Evolutionary conservation across 2,888 invertebrate genomes (phyloP), one percentile per base, ranked within the genome.

Genomic region (Frankliniella fusca): DNA sequence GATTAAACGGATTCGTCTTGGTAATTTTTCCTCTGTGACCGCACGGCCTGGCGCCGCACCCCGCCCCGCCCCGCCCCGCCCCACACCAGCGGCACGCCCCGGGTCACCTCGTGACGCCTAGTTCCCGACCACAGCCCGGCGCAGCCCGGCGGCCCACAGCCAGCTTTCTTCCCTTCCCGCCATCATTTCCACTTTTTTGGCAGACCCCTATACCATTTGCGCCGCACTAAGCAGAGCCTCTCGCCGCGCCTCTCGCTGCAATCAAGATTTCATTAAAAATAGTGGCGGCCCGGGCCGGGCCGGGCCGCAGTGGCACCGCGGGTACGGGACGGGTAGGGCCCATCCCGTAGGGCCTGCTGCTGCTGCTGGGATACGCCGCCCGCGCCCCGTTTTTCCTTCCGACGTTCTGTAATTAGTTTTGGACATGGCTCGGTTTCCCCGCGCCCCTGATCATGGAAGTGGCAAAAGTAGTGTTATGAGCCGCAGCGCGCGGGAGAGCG

Each of bases 261-360:
- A 76, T 76, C 70, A 76, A 76, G 70, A 76, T 76, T 76, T 76
- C 70, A 76, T 76, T 76, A 76, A 76, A 76, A 76, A 76, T 76
- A 76, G 70, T 76, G 70, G 70, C 70, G 70, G 70, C 38, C 38
- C 38, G 38, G 38, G 3, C 38, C 38, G 38, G 38, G 3, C 38
- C 38, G 38, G 38, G n/a, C n/a, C 38, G 5, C 38, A 38, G 38
- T 38, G 38, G 38, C 38, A 38, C 5, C 3, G 38, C 38, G 5
- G 38, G 38, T 38, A 38, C 38, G 38, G 38, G n/a, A n/a, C n/a
- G n/a, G n/a, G n/a, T n/a, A n/a, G n/a, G n/a, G n/a, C n/a, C n/a
- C n/a, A n/a, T n/a, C n/a, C n/a, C n/a, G n/a, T n/a, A n/a, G n/a
- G n/a, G n/a, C n/a, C n/a, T n/a, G n/a, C n/a, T n/a, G n/a, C n/a